Evolutionary conservation across 1,140 invertebrate genomes (phyloP).

Genomic region (Apis laboriosa): DNA sequence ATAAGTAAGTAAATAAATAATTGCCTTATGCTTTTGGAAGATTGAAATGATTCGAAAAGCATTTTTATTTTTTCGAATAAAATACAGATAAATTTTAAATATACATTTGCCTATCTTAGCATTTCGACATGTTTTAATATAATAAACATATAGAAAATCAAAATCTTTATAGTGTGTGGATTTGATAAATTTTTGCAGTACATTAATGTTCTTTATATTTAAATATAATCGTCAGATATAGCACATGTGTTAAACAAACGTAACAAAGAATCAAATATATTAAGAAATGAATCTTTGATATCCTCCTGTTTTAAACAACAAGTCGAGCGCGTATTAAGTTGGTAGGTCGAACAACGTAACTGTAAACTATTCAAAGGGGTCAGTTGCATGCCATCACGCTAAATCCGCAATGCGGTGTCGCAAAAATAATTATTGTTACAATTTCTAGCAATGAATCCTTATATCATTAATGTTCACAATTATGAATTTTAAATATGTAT

Average conservation of each 20-base stretch:
- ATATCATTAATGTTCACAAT: neutral
- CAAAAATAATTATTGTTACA: slow-evolving; percentile 67
- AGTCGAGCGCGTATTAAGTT: slow-evolving; percentile 59
- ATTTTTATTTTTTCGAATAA: neutral
- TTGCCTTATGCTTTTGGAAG: neutral
- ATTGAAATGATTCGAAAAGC: no score
- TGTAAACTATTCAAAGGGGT: slow-evolving; percentile 59
- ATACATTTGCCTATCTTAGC: neutral
- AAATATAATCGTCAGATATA: no score
- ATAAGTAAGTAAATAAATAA: slow-evolving; percentile 2
- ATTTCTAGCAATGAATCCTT: slow-evolving; percentile 36
- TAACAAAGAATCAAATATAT: neutral
- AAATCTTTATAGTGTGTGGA: no score
- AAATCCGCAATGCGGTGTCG: slow-evolving; percentile 80
- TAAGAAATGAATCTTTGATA: slow-evolving; percentile 2
- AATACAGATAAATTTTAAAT: neutral
- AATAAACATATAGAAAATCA: no score
- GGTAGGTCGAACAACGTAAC: slow-evolving; percentile 62
- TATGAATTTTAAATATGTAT: no score
- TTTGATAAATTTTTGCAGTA: no score
- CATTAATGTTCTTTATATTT: no score
- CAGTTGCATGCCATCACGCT: slow-evolving; percentile 73
- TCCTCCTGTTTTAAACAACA: slow-evolving; percentile 1
- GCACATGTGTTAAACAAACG: no score
- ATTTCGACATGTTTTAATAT: no score